Percentiles rank a stretch among this genome's conserved stretches.
Evolutionary conservation across 2,888 invertebrate species (phyloP).

Genomic region (Stenodera caucasica): DNA sequence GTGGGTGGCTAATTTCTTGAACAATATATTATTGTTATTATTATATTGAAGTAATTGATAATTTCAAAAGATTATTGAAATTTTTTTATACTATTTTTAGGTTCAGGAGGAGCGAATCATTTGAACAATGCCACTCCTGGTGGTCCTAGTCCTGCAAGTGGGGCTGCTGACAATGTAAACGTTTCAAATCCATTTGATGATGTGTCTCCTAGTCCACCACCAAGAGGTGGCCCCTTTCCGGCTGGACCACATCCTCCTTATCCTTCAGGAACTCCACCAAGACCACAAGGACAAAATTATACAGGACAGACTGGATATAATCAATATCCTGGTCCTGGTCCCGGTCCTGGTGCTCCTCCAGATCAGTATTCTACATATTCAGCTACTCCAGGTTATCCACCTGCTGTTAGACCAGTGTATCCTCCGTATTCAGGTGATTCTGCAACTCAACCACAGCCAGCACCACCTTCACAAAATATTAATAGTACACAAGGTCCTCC

Average conservation of each 20-base stretch:
- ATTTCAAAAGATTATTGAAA: too few species aligned
- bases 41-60: too few species aligned
- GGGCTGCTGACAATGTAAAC: constrained; percentile 73
- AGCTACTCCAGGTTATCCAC: constrained; percentile 59
- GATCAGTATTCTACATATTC: constrained; percentile 64
- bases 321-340: constrained; percentile 68
- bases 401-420: constrained; percentile 75
- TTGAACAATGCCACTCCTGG: constrained; percentile 52
- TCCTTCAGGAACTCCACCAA: constrained; percentile 53
- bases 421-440: constrained; percentile 70
- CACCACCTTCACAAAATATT: constrained; percentile 35
- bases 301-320: constrained; percentile 65
- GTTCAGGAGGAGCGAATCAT: constrained; percentile 54
- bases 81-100: too few species aligned
- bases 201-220: constrained; percentile 61
- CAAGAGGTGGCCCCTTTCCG: constrained; percentile 52
- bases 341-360: constrained; percentile 51
- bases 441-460: constrained; percentile 44
- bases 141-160: constrained; percentile 55
- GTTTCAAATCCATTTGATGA: constrained; percentile 87
- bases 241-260: constrained; percentile 55
- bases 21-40: too few species aligned
- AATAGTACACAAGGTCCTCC: constrained; percentile 47
- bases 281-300: constrained; percentile 54
- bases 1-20: too few species aligned